Conservation (phyloP, 1,140 invertebrate genomes). For the Rhyzopertha dominica region DNA sequence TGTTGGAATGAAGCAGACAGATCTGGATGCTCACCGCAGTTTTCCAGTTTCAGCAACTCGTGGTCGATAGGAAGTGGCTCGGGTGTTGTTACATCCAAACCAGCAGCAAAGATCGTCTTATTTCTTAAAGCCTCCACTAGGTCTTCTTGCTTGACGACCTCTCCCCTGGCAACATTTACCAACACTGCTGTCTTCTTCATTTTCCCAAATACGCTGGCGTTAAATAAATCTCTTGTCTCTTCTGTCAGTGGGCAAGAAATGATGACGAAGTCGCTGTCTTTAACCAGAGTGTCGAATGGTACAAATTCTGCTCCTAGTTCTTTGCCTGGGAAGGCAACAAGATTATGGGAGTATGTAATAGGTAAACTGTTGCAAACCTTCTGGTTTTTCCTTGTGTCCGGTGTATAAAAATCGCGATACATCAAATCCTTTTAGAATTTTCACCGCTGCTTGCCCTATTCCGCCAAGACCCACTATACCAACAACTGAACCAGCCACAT, state of each 20-base stretch:
- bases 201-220: conserved; percentile 63
- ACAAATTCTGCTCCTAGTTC: conserved; percentile 63
- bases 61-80: conserved; percentile 85
- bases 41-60: conserved; percentile 71
- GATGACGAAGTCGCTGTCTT: conserved; percentile 77
- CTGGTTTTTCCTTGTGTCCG: conserved; percentile 58
- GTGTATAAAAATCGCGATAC: conserved; percentile 65
- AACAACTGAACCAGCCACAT: conserved; percentile 66
- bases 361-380: conserved; percentile 45
- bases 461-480: conserved; percentile 79
- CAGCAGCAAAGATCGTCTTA: conserved; percentile 74
- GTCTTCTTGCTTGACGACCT: conserved; percentile 73
- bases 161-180: conserved; percentile 78
- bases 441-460: conserved; percentile 67
- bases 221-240: conserved; percentile 73
- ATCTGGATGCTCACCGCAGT: conserved; percentile 67
- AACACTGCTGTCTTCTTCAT: conserved; percentile 84
- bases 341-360: too few relatives aligned
- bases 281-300: conserved; percentile 62
- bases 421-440: conserved; percentile 64
- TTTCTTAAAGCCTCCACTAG: conserved; percentile 70
- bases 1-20: too few relatives aligned
- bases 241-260: conserved; percentile 65
- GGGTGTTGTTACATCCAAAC: conserved; percentile 88
- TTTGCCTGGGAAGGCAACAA: conserved; percentile 48